Percentiles rank a stretch among this genome's conserved stretches.
Conservation (phyloP, 1,140 invertebrate species). For the Aphaenogaster ashmeadi region DNA sequence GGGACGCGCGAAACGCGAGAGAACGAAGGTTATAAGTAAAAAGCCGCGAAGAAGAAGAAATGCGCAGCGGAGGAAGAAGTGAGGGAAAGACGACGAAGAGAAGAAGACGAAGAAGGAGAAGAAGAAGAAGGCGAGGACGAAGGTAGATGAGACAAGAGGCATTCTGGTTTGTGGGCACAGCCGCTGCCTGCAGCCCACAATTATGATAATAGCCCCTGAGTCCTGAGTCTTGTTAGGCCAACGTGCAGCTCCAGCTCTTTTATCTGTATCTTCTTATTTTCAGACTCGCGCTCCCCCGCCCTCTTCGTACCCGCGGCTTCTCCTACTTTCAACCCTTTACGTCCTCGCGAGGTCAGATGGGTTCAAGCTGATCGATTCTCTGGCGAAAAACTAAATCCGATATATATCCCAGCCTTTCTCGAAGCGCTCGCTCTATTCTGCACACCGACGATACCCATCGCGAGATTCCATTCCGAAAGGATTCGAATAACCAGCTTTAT, state of each 20-base stretch:
- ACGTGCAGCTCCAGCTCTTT: conserved; percentile 83
- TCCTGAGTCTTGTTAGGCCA: conserved; percentile 86
- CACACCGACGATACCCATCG: conserved; percentile 36
- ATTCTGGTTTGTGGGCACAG: conserved; percentile 87
- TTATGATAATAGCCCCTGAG: conserved; percentile 87
- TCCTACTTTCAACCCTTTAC: conserved; percentile 67
- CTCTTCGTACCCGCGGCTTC: conserved; percentile 53
- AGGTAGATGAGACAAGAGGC: conserved; percentile 84
- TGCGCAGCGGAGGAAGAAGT: conserved; percentile 15
- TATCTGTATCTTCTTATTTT: conserved; percentile 82
- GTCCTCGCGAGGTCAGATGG: conserved; percentile 64
- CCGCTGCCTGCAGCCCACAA: conserved; percentile 86
- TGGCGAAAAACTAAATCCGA: conserved; percentile 47
- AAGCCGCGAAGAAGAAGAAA: conserved; percentile 59
- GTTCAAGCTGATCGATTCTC: conserved; percentile 63
- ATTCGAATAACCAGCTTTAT: not conserved
- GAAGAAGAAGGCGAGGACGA: conserved; percentile 61
- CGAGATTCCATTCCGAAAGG: not conserved
- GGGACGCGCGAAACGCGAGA: conserved; percentile 64
- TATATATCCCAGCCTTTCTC: conserved; percentile 26
- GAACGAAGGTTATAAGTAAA: conserved; percentile 57
- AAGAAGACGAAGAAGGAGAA: not conserved
- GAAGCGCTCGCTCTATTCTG: not conserved
- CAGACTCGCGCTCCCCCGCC: conserved; percentile 50
- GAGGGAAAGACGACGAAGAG: not conserved